phyloP scores from a whole-genome alignment of 2,113 vertebrate genomes.

The Arenaria interpres region DNA sequence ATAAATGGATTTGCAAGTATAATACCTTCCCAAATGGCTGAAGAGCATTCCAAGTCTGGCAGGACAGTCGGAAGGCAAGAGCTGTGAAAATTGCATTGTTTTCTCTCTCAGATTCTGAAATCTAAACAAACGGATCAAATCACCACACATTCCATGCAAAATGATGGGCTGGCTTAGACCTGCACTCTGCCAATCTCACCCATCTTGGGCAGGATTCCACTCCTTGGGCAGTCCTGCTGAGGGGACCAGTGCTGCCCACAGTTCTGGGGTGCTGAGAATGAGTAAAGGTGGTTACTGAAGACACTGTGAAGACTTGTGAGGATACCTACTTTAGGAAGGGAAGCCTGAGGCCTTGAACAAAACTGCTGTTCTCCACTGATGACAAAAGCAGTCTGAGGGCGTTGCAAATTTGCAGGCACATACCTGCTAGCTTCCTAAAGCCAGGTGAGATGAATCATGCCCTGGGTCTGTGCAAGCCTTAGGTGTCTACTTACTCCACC shows the following conservation, averaged over 20 bases:
- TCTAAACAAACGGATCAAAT: background rate
- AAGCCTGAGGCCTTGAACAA: background rate
- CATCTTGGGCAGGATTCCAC: background rate
- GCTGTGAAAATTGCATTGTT: background rate
- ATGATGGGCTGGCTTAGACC: background rate
- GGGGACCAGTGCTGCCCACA: background rate
- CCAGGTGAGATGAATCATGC: background rate
- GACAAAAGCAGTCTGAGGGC: background rate
- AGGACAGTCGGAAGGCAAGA: background rate
- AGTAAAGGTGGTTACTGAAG: background rate
- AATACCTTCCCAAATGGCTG: conserved; percentile 19
- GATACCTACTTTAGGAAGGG: background rate
- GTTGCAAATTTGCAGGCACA: background rate
- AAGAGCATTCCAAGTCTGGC: conserved; percentile 18
- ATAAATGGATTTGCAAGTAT: conserved; percentile 39
- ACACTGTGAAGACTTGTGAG: background rate
- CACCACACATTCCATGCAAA: background rate
- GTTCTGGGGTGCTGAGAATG: background rate
- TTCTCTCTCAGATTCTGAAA: background rate
- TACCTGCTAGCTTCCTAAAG: background rate
- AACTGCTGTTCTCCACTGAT: background rate
- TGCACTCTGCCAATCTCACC: background rate
- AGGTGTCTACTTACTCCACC: background rate
- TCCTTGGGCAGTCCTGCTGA: background rate
- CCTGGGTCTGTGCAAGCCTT: background rate